phyloP scores from a whole-genome alignment of 2,888 invertebrate genomes.

The Hipparchia sbordonii region DNA sequence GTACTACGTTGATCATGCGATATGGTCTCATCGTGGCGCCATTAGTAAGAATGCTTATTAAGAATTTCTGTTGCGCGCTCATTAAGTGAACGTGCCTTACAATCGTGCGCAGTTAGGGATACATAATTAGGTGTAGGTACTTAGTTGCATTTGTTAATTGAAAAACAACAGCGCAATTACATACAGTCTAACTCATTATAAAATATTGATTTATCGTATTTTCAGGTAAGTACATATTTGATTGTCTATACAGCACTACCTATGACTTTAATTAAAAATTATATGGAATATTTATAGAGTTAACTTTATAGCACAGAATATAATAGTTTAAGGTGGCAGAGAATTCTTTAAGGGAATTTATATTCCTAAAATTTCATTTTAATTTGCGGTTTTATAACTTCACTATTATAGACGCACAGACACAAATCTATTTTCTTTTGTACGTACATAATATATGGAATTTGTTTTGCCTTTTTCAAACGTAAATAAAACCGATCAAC shows the following conservation, averaged over 20 bases:
- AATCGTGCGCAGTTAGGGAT: slow-evolving; percentile 24
- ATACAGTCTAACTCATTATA: not conserved
- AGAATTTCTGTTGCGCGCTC: slow-evolving; percentile 41
- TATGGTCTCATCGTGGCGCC: slow-evolving; percentile 54
- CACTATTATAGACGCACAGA: not conserved
- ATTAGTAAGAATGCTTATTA: slow-evolving; percentile 50
- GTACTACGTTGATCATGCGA: slow-evolving; percentile 23
- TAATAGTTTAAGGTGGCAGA: no score
- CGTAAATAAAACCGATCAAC: slow-evolving; percentile 10
- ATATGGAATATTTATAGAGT: no score
- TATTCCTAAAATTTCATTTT: not conserved
- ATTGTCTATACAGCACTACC: not conserved
- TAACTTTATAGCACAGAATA: no score
- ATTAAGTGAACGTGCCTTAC: slow-evolving; percentile 15
- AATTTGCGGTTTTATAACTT: not conserved
- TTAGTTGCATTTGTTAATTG: slow-evolving; percentile 17
- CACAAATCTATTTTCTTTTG: not conserved
- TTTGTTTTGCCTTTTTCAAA: slow-evolving; percentile 6
- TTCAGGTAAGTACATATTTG: no score
- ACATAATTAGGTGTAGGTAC: slow-evolving; percentile 2
- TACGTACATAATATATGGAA: no score
- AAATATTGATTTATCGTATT: not conserved
- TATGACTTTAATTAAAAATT: not conserved
- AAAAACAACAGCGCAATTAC: slow-evolving; percentile 16
- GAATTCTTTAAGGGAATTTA: not conserved